Evolutionary conservation across 2,113 vertebrate species (phyloP).

Genomic region (Lucifuga dentata): DNA sequence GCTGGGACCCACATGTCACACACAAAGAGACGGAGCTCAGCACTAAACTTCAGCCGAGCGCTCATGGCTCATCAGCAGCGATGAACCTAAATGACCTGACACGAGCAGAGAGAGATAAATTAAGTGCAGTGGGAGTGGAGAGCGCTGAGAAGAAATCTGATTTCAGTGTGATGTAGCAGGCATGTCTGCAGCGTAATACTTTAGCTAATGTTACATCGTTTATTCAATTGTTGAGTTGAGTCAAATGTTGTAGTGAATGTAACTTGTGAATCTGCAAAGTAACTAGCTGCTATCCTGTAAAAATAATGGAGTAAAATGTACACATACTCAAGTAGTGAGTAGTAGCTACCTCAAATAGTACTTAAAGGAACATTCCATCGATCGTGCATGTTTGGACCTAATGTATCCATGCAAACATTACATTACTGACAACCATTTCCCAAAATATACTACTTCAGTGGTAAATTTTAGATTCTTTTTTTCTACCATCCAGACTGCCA

Average conservation of each 20-base stretch:
- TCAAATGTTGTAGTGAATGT: too few species aligned
- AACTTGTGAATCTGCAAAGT: background rate
- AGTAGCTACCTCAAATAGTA: too few species aligned
- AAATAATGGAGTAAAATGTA: too few species aligned
- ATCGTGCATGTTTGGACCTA: too few species aligned
- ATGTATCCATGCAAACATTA: too few species aligned
- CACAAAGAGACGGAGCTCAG: slow-evolving; percentile 39
- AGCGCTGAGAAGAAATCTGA: background rate
- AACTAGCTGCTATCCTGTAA: too few species aligned
- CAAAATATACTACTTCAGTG: too few species aligned
- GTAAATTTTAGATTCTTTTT: too few species aligned
- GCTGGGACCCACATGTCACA: slow-evolving; percentile 52
- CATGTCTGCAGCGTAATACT: background rate
- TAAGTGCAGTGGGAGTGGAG: slow-evolving; percentile 1
- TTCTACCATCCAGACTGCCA: too few species aligned
- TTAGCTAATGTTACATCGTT: slow-evolving; percentile 3
- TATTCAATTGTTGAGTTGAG: background rate
- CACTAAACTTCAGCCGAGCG: slow-evolving; percentile 49
- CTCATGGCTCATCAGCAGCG: slow-evolving; percentile 54
- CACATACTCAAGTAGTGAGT: too few species aligned
- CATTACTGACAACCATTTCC: too few species aligned
- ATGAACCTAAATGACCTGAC: slow-evolving; percentile 66
- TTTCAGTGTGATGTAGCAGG: background rate
- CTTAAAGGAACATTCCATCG: too few species aligned
- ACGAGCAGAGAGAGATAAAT: slow-evolving; percentile 59